These are phyloP conservation scores for Trialeurodes vaporariorum DNA, from an alignment of 1,140 invertebrate species.

Conservation along the genomic window DNA sequence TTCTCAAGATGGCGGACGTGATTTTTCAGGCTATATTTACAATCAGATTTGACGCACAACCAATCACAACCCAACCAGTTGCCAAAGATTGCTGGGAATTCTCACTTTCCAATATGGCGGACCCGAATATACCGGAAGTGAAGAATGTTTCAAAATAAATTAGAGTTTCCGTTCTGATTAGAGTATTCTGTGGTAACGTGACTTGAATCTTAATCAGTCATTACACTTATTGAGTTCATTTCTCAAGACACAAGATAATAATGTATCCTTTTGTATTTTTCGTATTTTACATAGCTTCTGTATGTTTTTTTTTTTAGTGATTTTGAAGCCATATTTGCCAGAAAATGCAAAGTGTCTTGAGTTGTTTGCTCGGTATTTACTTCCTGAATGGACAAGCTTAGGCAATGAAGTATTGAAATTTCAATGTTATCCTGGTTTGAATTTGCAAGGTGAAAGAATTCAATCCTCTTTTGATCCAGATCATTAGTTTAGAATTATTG, in stretches of 20 bases:
- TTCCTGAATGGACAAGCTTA: slow-evolving; percentile 69
- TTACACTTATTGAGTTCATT: no score
- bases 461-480: background rate
- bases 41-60: no score
- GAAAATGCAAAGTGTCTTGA: slow-evolving; percentile 57
- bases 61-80: no score
- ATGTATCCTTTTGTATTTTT: slow-evolving; percentile 18
- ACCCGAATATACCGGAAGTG: no score
- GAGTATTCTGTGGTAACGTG: no score
- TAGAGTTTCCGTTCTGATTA: no score
- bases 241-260: background rate
- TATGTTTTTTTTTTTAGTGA: slow-evolving; percentile 41
- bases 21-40: no score
- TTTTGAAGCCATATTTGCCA: slow-evolving; percentile 46
- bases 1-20: no score
- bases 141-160: no score
- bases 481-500: background rate
- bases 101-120: no score
- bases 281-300: slow-evolving; percentile 17
- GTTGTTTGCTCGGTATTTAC: slow-evolving; percentile 77
- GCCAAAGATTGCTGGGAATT: no score
- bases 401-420: slow-evolving; percentile 62
- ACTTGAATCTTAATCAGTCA: no score
- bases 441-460: background rate
- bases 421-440: slow-evolving; percentile 1